These are phyloP conservation scores for Lepilemur ruficaudatus DNA, from an alignment of 2,797 vertebrate species.

Conservation along the genomic window DNA sequence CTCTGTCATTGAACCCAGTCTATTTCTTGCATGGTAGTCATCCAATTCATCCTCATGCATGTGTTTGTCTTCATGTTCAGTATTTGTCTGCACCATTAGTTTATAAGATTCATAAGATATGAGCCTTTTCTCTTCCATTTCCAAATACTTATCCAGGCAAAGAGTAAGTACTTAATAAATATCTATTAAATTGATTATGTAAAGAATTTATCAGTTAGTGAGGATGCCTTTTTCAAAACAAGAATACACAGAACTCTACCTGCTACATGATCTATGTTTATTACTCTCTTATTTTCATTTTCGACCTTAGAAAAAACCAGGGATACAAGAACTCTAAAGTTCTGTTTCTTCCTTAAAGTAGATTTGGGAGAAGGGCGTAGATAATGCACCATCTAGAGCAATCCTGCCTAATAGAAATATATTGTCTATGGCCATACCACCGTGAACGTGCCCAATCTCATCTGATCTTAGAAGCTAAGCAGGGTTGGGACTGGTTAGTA, in stretches of 20 bases:
- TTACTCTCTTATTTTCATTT: background rate
- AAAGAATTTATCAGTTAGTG: background rate
- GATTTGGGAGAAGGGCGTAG: background rate
- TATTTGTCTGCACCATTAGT: background rate
- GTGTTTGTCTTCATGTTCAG: background rate
- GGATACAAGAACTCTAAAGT: background rate
- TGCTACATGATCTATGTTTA: background rate
- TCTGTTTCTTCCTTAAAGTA: background rate
- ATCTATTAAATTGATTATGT: background rate
- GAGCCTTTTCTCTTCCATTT: background rate
- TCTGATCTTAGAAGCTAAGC: too few species aligned
- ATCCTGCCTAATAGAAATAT: background rate
- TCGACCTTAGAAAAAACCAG: background rate
- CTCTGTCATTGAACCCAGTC: background rate
- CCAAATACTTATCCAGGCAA: background rate
- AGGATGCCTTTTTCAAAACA: background rate
- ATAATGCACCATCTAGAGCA: background rate
- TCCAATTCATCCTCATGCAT: background rate
- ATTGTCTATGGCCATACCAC: background rate
- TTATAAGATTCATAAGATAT: background rate
- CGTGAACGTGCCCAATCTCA: too few species aligned
- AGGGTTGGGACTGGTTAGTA: too few species aligned
- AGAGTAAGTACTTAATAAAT: background rate
- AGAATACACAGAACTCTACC: background rate
- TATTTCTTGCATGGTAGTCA: background rate